phyloP scores from a whole-genome alignment of 2,113 vertebrate genomes.

The Alethe diademata region DNA sequence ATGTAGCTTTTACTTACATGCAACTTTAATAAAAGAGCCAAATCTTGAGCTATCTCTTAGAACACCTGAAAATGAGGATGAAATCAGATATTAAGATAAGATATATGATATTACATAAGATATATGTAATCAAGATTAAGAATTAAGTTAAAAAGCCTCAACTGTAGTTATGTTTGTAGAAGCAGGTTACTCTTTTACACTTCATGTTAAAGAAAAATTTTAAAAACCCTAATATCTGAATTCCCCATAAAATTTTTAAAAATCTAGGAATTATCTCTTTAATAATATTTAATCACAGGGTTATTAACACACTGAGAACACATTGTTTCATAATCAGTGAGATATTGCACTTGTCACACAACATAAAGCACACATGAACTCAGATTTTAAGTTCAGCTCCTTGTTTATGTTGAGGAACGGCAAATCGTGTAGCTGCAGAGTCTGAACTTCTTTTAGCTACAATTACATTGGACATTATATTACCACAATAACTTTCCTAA shows the following conservation, averaged over 20 bases:
- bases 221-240: not conserved
- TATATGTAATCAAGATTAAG: not conserved
- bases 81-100: not conserved
- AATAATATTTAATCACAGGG: not conserved
- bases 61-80: constrained; percentile 74
- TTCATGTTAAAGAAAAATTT: not conserved
- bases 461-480: not conserved
- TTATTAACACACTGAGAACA: not conserved
- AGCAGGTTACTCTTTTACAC: not conserved
- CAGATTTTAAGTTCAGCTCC: not conserved
- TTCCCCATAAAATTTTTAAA: not conserved
- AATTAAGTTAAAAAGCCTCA: not conserved
- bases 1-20: constrained; percentile 80
- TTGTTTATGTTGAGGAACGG: not conserved
- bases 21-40: constrained; percentile 85
- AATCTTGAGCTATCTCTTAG: constrained; percentile 81
- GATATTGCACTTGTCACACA: not conserved
- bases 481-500: not conserved
- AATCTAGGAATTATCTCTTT: not conserved
- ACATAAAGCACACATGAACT: not conserved
- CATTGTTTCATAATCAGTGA: not conserved
- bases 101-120: not conserved
- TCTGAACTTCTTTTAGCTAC: not conserved
- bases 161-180: not conserved
- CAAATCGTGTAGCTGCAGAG: not conserved